Conservation (phyloP, 2,113 vertebrate genomes). For the Potamarius usumacintae region DNA sequence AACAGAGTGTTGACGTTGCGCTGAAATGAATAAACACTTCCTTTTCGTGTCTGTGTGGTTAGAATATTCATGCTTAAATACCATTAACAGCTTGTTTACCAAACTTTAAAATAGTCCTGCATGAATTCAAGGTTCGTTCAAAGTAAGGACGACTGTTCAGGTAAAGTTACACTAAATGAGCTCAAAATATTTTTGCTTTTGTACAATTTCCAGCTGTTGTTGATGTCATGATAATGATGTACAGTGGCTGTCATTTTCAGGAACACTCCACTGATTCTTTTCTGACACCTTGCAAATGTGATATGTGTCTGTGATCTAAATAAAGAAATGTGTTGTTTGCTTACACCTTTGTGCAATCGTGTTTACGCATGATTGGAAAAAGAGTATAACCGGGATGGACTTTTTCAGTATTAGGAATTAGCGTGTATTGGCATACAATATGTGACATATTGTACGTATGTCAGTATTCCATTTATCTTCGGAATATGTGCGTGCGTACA, state of each 20-base stretch:
- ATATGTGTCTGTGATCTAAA: neutral
- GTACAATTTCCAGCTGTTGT: neutral
- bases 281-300: neutral
- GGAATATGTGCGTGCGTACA: neutral
- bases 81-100: neutral
- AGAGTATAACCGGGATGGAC: neutral
- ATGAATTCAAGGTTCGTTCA: neutral
- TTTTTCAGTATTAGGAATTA: neutral
- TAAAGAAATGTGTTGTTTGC: neutral
- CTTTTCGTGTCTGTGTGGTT: slow-evolving; percentile 23
- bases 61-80: slow-evolving; percentile 16
- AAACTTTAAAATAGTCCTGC: neutral
- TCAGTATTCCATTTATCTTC: neutral
- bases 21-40: slow-evolving; percentile 40
- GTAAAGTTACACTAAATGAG: neutral
- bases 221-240: neutral
- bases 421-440: neutral
- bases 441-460: neutral
- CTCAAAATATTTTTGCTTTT: neutral
- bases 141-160: neutral
- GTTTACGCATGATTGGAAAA: neutral
- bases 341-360: neutral
- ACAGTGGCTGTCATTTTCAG: neutral
- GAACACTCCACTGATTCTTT: neutral
- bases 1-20: neutral